Percentiles rank a stretch among this genome's conserved stretches.
phyloP scores from a whole-genome alignment of 2,797 vertebrate genomes.

The Notamacropus eugenii region DNA sequence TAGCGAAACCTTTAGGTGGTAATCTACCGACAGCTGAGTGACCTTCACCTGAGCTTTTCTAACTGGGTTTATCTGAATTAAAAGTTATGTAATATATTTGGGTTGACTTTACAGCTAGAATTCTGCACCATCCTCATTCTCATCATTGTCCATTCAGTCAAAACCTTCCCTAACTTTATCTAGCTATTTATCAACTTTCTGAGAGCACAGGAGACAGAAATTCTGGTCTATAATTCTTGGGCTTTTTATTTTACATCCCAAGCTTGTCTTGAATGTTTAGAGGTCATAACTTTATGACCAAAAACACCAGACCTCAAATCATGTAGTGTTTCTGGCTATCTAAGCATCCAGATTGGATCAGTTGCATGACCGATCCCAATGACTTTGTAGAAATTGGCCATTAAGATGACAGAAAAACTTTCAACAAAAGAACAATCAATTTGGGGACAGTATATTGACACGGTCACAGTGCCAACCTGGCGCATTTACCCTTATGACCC shows the following conservation, averaged over 20 bases:
- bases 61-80: conserved; percentile 44
- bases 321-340: conserved; percentile 30
- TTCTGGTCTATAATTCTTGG: not conserved
- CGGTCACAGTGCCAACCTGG: not conserved
- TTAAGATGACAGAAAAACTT: conserved; percentile 49
- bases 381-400: conserved; percentile 9
- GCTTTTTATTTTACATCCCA: conserved; percentile 9
- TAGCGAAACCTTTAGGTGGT: conserved; percentile 32
- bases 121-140: conserved; percentile 35
- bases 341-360: conserved; percentile 53
- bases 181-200: conserved; percentile 65
- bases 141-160: conserved; percentile 55
- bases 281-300: not conserved
- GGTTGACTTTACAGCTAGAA: conserved; percentile 1
- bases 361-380: not conserved
- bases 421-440: not conserved
- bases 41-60: conserved; percentile 66
- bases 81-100: conserved; percentile 38
- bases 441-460: not conserved
- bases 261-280: conserved; percentile 27
- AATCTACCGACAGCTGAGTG: conserved; percentile 50
- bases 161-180: conserved; percentile 71
- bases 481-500: not conserved
- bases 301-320: conserved; percentile 11
- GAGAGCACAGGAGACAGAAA: conserved; percentile 41